Evolutionary conservation across 2,113 vertebrate species (phyloP).

Genomic region (Poeciliopsis retropinna): DNA sequence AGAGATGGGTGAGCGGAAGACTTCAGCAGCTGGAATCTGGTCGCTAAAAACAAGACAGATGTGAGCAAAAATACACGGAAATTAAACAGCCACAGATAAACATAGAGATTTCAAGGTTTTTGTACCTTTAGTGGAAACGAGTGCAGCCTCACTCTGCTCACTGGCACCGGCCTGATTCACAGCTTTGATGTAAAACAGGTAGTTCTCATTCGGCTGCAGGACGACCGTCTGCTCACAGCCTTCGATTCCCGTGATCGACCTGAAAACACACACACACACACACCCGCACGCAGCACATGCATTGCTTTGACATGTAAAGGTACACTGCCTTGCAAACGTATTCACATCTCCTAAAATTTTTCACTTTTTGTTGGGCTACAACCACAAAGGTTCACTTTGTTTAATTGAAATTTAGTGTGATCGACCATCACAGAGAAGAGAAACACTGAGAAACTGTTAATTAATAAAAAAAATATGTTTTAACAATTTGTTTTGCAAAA

Average conservation of each 20-base stretch:
- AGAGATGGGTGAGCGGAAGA: constrained; percentile 86
- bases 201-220: constrained; percentile 92
- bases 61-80: neutral
- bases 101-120: neutral
- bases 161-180: constrained; percentile 88
- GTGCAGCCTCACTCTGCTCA: constrained; percentile 94
- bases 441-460: too few relatives aligned
- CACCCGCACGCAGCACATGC: neutral
- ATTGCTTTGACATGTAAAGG: too few relatives aligned
- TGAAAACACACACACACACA: constrained; percentile 44
- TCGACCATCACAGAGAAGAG: too few relatives aligned
- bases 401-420: too few relatives aligned
- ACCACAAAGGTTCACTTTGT: too few relatives aligned
- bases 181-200: constrained; percentile 95
- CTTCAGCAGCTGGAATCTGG: constrained; percentile 87
- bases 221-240: constrained; percentile 85
- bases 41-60: constrained; percentile 77
- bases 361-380: too few relatives aligned
- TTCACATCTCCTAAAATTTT: too few relatives aligned
- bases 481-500: too few relatives aligned
- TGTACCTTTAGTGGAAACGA: constrained; percentile 95
- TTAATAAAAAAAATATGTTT: too few relatives aligned
- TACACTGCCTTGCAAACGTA: too few relatives aligned
- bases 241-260: constrained; percentile 91
- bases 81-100: neutral